A percentile compares a stretch with the other conserved stretches of the same genome.
These are phyloP conservation scores for Corythornis leucogaster DNA, from an alignment of 2,797 vertebrate genomes.

Conservation along the genomic window DNA sequence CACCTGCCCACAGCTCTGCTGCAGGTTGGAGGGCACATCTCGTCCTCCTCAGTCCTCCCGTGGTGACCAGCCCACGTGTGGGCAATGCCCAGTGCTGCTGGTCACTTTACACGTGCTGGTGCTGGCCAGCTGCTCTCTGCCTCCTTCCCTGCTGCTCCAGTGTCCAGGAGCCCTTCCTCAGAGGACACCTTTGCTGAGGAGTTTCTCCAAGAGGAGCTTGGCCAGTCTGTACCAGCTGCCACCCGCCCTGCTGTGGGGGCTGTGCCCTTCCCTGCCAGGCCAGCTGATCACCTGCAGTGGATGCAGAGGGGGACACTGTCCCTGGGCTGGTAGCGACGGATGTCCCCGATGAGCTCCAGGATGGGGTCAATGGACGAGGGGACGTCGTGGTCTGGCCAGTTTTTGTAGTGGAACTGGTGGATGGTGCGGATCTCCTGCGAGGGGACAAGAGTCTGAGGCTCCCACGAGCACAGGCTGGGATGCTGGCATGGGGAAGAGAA, in stretches of 20 bases:
- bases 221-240: not conserved
- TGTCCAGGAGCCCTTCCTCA: not conserved
- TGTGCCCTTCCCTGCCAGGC: not conserved
- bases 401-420: constrained; percentile 92
- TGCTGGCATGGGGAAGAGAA: rapidly evolving
- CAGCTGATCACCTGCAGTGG: constrained; percentile 91
- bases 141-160: not conserved
- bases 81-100: rapidly evolving
- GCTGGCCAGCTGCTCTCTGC: not conserved
- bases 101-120: not conserved
- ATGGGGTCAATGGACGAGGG: constrained; percentile 91
- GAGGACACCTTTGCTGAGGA: not conserved
- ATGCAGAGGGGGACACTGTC: constrained; percentile 89
- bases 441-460: not conserved
- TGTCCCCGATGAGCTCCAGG: constrained; percentile 88
- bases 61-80: not conserved
- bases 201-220: not conserved
- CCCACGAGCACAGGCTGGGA: rapidly evolving
- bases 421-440: constrained; percentile 84
- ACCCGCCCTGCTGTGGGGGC: not conserved
- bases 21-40: not conserved
- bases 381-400: constrained; percentile 96
- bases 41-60: not conserved
- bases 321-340: constrained; percentile 85
- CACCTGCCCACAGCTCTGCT: not conserved